phyloP scores from a whole-genome alignment of 2,888 invertebrate genomes.

The Pammene fasciana region DNA sequence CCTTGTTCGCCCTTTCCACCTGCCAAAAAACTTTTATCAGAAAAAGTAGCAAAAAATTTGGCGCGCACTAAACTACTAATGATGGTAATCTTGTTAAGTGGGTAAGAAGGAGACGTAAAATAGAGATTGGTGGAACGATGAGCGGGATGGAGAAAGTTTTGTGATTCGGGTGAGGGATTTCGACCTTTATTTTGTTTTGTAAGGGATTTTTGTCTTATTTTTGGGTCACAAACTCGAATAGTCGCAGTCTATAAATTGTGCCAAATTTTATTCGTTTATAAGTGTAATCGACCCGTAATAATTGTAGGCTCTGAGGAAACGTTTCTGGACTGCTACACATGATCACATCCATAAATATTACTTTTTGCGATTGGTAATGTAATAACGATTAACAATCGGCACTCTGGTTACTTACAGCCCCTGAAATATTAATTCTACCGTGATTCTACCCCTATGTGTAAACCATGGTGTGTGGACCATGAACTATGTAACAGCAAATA shows the following conservation, averaged over 20 bases:
- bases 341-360: too few species aligned
- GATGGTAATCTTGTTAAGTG: conserved; percentile 44
- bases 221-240: background rate
- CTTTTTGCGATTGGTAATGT: too few species aligned
- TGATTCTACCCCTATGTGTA: too few species aligned
- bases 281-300: too few species aligned
- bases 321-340: too few species aligned
- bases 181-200: conserved; percentile 6
- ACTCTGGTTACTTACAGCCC: too few species aligned
- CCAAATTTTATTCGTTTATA: too few species aligned
- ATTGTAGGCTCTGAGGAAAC: too few species aligned
- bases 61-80: conserved; percentile 44
- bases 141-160: conserved; percentile 33
- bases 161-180: conserved; percentile 6
- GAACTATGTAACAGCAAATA: too few species aligned
- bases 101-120: conserved; percentile 15
- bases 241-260: background rate
- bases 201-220: background rate
- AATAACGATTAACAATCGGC: too few species aligned
- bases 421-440: too few species aligned
- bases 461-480: too few species aligned
- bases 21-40: conserved; percentile 37
- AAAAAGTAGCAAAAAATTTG: conserved; percentile 41
- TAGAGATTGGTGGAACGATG: conserved; percentile 19
- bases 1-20: conserved; percentile 15